phyloP scores from a whole-genome alignment of 64 coral and sea anemone genomes.

The Montipora efflorescens region DNA sequence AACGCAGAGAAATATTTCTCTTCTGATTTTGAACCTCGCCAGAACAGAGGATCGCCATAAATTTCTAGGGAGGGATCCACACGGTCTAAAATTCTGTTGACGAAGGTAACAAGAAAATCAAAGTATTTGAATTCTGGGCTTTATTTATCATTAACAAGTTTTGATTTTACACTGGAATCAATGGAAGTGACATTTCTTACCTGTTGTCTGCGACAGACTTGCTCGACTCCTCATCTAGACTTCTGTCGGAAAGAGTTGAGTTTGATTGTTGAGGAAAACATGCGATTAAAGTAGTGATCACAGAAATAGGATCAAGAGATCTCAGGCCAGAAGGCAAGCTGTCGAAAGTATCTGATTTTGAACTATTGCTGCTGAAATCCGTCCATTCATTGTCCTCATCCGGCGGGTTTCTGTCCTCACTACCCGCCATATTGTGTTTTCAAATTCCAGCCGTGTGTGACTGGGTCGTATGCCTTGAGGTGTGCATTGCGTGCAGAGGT shows the following conservation, averaged over 20 bases:
- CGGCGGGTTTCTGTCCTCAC: conserved; percentile 23
- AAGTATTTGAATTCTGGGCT: not conserved
- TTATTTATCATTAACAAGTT: not conserved
- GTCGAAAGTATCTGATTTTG: not conserved
- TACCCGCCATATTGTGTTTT: conserved; percentile 71
- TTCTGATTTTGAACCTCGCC: conserved; percentile 23
- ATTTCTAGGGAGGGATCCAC: conserved; percentile 15
- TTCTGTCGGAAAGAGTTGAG: not conserved
- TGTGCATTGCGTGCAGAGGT: no score
- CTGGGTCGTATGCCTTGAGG: not conserved
- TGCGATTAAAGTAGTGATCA: not conserved
- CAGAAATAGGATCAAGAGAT: conserved; percentile 31
- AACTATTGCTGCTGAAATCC: conserved; percentile 59
- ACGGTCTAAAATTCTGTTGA: conserved; percentile 20
- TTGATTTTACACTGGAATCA: not conserved
- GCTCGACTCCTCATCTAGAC: not conserved
- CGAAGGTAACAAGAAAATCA: not conserved
- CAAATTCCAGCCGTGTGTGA: conserved; percentile 3
- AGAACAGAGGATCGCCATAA: conserved; percentile 25
- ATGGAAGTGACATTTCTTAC: not conserved
- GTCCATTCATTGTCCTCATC: conserved; percentile 67
- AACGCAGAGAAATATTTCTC: conserved; percentile 18
- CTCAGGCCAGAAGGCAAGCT: not conserved
- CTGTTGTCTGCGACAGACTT: conserved; percentile 12
- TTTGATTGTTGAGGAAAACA: conserved; percentile 54